Conservation (phyloP, 2,797 vertebrate species). For the Corythornis leucogaster region DNA sequence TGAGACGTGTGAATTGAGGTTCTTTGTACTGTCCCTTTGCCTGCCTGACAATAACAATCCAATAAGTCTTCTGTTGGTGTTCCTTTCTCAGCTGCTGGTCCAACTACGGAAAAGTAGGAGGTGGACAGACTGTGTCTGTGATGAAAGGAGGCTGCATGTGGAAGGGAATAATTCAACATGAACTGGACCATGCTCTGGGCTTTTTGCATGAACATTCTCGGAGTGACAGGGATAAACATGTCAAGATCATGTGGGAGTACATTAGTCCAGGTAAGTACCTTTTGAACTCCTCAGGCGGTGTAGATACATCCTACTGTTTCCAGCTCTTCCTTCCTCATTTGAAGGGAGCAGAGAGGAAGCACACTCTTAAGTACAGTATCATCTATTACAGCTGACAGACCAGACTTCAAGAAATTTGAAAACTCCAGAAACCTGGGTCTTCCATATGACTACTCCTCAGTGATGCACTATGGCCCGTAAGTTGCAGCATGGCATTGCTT, state of each 20-base stretch:
- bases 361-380: neutral
- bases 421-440: slow-evolving; percentile 86
- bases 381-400: slow-evolving; percentile 66
- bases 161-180: slow-evolving; percentile 87
- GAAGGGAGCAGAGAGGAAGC: neutral
- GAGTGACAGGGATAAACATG: slow-evolving; percentile 86
- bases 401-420: slow-evolving; percentile 85
- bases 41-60: neutral
- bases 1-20: neutral
- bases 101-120: slow-evolving; percentile 85
- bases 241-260: slow-evolving; percentile 88
- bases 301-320: neutral
- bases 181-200: slow-evolving; percentile 88
- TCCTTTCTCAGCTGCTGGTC: slow-evolving; percentile 88
- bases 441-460: slow-evolving; percentile 87
- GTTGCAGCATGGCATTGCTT: neutral
- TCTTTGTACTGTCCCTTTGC: neutral
- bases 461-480: slow-evolving; percentile 92
- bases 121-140: slow-evolving; percentile 85
- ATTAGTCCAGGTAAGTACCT: slow-evolving; percentile 61
- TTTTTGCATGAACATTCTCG: slow-evolving; percentile 89
- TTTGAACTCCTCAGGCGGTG: neutral
- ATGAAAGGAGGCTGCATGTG: slow-evolving; percentile 86
- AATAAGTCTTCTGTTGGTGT: neutral
- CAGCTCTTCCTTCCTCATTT: neutral